These are phyloP conservation scores for Sitta europaea DNA, from an alignment of 2,113 vertebrate species.

Conservation along the genomic window DNA sequence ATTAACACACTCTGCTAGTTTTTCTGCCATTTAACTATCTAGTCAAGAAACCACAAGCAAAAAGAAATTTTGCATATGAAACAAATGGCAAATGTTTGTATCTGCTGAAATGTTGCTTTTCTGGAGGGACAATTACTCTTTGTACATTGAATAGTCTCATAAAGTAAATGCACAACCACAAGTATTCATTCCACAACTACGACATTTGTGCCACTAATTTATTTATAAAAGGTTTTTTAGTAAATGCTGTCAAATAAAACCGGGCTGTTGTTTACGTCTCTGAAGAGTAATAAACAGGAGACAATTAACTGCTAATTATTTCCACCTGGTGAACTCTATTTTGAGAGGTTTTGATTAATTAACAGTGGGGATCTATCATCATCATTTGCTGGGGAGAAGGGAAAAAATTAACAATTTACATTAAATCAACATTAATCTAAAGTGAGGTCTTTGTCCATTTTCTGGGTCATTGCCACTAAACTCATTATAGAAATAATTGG, in stretches of 20 bases:
- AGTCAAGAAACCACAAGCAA: background rate
- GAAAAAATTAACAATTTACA: conserved; percentile 54
- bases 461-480: conserved; percentile 67
- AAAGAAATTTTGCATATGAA: background rate
- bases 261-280: conserved; percentile 65
- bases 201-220: conserved; percentile 45
- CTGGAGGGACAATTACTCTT: background rate
- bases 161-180: conserved; percentile 3
- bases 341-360: conserved; percentile 76
- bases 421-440: conserved; percentile 60
- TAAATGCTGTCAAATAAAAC: conserved; percentile 50
- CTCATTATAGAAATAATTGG: conserved; percentile 70
- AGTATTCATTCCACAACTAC: conserved; percentile 15
- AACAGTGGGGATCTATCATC: conserved; percentile 63
- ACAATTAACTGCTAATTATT: conserved; percentile 76
- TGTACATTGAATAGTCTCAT: background rate
- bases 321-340: conserved; percentile 75
- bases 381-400: conserved; percentile 51
- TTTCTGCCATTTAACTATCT: background rate
- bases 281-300: conserved; percentile 70
- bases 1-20: background rate
- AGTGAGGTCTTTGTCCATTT: conserved; percentile 62
- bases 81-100: conserved; percentile 17
- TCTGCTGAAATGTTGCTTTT: conserved; percentile 2
- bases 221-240: conserved; percentile 58